Evolutionary conservation across 2,797 vertebrate genomes (phyloP).

Genomic region (Cephalopachus bancanus): DNA sequence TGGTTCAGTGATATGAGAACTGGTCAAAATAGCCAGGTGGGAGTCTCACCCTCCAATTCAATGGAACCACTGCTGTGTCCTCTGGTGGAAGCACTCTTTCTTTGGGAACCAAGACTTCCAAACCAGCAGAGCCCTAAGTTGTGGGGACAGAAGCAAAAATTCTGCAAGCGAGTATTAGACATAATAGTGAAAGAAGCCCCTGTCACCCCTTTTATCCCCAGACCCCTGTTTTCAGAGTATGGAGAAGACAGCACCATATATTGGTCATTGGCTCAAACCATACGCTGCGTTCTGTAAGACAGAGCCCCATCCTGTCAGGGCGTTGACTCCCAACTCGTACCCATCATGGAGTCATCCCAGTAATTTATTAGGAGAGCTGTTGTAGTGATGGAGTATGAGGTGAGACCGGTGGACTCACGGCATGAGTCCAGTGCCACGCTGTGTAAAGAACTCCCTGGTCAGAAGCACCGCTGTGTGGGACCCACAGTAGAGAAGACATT

Average conservation of each 20-base stretch:
- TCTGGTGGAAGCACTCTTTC: neutral
- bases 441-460: neutral
- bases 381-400: neutral
- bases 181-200: neutral
- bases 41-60: neutral
- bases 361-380: neutral
- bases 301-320: neutral
- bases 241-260: neutral
- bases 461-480: neutral
- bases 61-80: neutral
- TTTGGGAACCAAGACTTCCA: neutral
- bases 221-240: neutral
- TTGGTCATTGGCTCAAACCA: neutral
- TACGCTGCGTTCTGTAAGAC: neutral
- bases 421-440: neutral
- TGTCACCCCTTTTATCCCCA: neutral
- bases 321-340: neutral
- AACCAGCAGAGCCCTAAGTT: neutral
- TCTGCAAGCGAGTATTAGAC: neutral
- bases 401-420: neutral
- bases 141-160: neutral
- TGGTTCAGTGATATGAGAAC: neutral
- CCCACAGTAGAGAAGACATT: neutral
- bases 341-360: neutral
- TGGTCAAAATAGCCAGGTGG: neutral